Percentiles rank a stretch among this genome's conserved stretches.
These are phyloP conservation scores for Drosophila ananassae DNA, from an alignment of 1,140 invertebrate species.

Conservation along the genomic window DNA sequence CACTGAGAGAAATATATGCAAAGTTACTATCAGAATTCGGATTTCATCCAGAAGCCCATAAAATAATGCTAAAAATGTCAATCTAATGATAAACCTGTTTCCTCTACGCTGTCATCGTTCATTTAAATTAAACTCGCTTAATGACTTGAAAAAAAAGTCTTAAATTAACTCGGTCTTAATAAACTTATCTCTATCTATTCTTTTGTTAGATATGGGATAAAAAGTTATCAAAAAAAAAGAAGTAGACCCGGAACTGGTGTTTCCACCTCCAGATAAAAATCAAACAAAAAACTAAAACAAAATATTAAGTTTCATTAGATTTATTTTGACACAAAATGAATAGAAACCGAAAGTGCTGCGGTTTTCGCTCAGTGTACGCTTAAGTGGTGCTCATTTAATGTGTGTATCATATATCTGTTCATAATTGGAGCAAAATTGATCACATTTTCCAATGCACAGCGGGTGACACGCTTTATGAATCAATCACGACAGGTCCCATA, in stretches of 20 bases:
- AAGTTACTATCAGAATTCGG: not conserved
- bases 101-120: conserved; percentile 25
- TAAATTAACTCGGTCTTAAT: conserved; percentile 26
- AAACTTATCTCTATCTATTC: conserved; percentile 21
- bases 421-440: conserved; percentile 45
- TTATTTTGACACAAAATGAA: not conserved
- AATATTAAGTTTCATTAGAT: not conserved
- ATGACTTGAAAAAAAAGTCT: conserved; percentile 24
- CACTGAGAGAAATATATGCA: conserved; percentile 50
- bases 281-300: not conserved
- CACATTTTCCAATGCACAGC: conserved; percentile 35
- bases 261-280: conserved; percentile 1
- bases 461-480: conserved; percentile 47
- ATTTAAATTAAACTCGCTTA: conserved; percentile 39
- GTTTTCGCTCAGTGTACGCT: conserved; percentile 29
- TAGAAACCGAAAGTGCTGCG: not conserved
- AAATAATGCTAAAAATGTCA: conserved; percentile 4
- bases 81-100: conserved; percentile 25
- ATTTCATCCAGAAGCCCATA: not conserved
- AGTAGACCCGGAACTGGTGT: conserved; percentile 5
- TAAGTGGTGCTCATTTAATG: conserved; percentile 37
- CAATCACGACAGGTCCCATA: conserved; percentile 47
- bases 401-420: conserved; percentile 15
- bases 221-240: conserved; percentile 15
- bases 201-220: conserved; percentile 13